phyloP scores from a whole-genome alignment of 2,888 invertebrate genomes.

The Eurytoma adleriae region DNA sequence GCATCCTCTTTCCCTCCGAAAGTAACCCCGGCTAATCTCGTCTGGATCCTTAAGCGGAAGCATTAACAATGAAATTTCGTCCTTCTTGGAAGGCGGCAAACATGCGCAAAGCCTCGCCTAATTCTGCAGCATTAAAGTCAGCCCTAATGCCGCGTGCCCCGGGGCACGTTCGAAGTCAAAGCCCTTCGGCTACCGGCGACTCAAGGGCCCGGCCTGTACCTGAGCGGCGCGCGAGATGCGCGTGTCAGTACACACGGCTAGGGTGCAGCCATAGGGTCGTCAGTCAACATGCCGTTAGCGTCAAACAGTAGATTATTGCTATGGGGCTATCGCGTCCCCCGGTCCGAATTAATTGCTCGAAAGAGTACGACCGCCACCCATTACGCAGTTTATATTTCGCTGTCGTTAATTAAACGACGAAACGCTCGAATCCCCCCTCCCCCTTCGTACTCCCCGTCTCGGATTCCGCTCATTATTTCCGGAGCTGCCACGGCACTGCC shows the following conservation, averaged over 20 bases:
- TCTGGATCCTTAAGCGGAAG: too few relatives aligned
- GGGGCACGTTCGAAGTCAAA: not conserved
- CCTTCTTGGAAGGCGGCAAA: too few relatives aligned
- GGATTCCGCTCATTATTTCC: slow-evolving; percentile 13
- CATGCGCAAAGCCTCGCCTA: too few relatives aligned
- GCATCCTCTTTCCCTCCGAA: too few relatives aligned
- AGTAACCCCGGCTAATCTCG: too few relatives aligned
- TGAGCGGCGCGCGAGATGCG: not conserved
- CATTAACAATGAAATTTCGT: too few relatives aligned
- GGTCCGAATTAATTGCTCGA: slow-evolving; percentile 32
- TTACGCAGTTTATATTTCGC: not conserved
- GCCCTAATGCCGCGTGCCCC: not conserved
- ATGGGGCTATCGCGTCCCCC: not conserved
- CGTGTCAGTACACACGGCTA: not conserved
- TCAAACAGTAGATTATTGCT: slow-evolving; percentile 40
- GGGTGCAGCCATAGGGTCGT: slow-evolving; percentile 20
- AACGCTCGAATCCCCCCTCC: not conserved
- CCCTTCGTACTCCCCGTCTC: not conserved
- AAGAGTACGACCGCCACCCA: not conserved
- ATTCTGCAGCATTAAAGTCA: slow-evolving; percentile 5
- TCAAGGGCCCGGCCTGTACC: not conserved
- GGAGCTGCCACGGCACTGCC: not conserved
- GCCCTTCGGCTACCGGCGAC: slow-evolving; percentile 19
- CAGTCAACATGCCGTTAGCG: slow-evolving; percentile 44
- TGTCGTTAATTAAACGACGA: not conserved